Evolutionary conservation across 2,797 vertebrate genomes (phyloP).

Genomic region (Adelosebastes latens): DNA sequence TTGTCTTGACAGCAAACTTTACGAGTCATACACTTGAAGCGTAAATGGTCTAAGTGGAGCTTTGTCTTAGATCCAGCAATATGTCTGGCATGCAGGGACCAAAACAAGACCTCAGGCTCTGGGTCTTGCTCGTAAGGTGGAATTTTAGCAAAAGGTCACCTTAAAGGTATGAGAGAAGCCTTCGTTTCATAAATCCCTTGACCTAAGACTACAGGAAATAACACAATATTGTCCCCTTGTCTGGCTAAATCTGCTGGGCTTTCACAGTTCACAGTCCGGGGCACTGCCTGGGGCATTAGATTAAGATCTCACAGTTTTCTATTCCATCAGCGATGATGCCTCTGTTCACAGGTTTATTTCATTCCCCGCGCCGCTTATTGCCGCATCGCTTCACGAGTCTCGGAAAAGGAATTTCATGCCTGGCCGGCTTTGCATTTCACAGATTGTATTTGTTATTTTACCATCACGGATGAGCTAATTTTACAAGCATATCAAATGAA

Average conservation of each 20-base stretch:
- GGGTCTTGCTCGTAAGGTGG: background rate
- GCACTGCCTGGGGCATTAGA: conserved; percentile 37
- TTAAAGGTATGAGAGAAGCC: conserved; percentile 9
- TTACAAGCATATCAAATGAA: conserved; percentile 53
- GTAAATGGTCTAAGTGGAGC: conserved; percentile 9
- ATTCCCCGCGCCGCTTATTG: conserved; percentile 6
- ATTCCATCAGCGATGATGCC: conserved; percentile 18
- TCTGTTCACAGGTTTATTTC: conserved; percentile 38
- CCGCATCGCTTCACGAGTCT: conserved; percentile 10
- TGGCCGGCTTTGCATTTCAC: conserved; percentile 46
- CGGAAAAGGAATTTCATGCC: conserved; percentile 38
- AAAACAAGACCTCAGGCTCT: conserved; percentile 9
- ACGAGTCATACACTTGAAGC: conserved; percentile 16
- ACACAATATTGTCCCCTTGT: conserved; percentile 34
- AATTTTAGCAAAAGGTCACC: conserved; percentile 25
- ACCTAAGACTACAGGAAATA: conserved; percentile 28
- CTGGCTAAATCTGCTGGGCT: conserved; percentile 24
- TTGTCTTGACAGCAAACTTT: conserved; percentile 47
- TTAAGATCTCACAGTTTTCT: conserved; percentile 51
- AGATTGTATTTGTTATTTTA: conserved; percentile 62
- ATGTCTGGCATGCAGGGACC: background rate
- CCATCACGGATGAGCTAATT: conserved; percentile 46
- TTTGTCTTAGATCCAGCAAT: conserved; percentile 22
- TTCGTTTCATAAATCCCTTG: conserved; percentile 31
- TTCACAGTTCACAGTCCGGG: conserved; percentile 21